Conservation (phyloP, 2,888 invertebrate genomes). For the Leptothorax acervorum region DNA sequence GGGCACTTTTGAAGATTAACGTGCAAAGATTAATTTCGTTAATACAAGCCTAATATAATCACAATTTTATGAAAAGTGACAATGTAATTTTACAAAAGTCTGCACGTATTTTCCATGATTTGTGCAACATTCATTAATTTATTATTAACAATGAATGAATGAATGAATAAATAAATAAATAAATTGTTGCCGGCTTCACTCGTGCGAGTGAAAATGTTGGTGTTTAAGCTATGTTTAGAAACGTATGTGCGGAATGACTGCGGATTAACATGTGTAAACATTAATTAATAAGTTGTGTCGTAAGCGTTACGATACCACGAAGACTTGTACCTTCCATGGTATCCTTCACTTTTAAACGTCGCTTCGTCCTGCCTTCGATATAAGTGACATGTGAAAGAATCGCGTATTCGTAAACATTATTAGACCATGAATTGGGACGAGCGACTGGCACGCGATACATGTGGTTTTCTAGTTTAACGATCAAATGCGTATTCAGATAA, state of each 20-base stretch:
- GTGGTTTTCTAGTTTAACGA: conserved; percentile 29
- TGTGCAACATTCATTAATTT: background rate
- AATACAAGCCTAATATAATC: background rate
- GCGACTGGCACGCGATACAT: conserved; percentile 25
- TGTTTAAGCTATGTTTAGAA: conserved; percentile 22
- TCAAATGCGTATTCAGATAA: conserved; percentile 20
- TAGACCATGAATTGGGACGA: conserved; percentile 28
- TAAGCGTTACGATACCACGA: conserved; percentile 29
- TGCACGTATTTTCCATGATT: background rate
- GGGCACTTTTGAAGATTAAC: background rate
- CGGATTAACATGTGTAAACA: conserved; percentile 36
- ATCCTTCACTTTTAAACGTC: conserved; percentile 35
- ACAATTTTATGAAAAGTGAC: background rate
- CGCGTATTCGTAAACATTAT: conserved; percentile 18
- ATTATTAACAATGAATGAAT: too few species aligned
- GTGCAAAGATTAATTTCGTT: background rate
- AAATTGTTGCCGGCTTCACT: conserved; percentile 24
- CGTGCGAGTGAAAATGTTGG: conserved; percentile 26
- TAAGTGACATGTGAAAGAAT: conserved; percentile 10
- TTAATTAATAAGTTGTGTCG: conserved; percentile 45
- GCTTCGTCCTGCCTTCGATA: conserved; percentile 41
- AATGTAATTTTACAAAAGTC: background rate
- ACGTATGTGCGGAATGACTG: conserved; percentile 24
- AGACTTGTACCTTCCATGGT: conserved; percentile 4
- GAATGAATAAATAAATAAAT: background rate